Evolutionary conservation across 2,113 vertebrate species (phyloP).

Genomic region (Saimiri boliviensis): DNA sequence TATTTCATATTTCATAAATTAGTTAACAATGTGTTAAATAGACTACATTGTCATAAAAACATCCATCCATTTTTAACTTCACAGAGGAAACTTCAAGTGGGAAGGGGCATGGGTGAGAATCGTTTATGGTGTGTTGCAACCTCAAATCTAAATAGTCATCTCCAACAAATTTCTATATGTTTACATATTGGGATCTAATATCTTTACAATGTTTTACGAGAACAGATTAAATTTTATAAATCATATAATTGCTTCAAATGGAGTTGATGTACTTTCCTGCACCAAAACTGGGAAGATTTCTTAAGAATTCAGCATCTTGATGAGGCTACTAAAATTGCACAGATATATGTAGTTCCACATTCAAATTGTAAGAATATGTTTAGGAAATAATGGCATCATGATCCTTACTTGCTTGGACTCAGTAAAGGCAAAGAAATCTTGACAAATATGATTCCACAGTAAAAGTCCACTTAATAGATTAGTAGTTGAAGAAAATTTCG

Average conservation of each 20-base stretch:
- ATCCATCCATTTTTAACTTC: background rate
- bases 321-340: background rate
- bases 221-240: background rate
- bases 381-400: background rate
- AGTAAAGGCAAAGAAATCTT: background rate
- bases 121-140: background rate
- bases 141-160: background rate
- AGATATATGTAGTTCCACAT: background rate
- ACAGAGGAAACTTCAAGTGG: background rate
- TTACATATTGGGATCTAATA: background rate
- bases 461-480: background rate
- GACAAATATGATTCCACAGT: background rate
- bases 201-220: constrained; percentile 13
- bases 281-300: background rate
- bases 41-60: background rate
- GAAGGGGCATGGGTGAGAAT: background rate
- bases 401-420: background rate
- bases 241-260: background rate
- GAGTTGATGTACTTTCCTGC: background rate
- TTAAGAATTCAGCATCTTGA: constrained; percentile 27
- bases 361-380: background rate
- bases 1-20: background rate
- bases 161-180: background rate
- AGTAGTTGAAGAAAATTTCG: background rate
- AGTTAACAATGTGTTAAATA: background rate